Conservation (phyloP, 2,888 invertebrate genomes). For the Ligdia adustata region DNA sequence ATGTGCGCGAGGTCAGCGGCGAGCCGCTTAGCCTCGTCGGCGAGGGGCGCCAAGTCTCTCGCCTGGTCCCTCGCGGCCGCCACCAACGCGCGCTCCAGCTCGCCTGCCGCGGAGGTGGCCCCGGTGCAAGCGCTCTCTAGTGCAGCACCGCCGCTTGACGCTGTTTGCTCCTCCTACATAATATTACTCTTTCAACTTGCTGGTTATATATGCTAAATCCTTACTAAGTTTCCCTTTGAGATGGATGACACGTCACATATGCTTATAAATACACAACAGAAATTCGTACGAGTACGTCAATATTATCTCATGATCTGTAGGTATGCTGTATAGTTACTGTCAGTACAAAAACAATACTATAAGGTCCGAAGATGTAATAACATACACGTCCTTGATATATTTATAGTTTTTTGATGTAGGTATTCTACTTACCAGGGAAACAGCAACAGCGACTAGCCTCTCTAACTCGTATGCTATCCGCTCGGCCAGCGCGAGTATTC, state of each 20-base stretch:
- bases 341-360: too few relatives aligned
- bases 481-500: slow-evolving; percentile 95
- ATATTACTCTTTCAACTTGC: too few relatives aligned
- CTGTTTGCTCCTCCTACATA: slow-evolving; percentile 69
- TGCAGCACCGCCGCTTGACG: slow-evolving; percentile 70
- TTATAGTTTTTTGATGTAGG: too few relatives aligned
- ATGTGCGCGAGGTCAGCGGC: slow-evolving; percentile 78
- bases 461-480: slow-evolving; percentile 96
- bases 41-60: slow-evolving; percentile 71
- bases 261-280: too few relatives aligned
- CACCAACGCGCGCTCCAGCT: slow-evolving; percentile 91
- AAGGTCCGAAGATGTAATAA: too few relatives aligned
- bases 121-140: slow-evolving; percentile 83
- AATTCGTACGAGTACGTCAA: too few relatives aligned
- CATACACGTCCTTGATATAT: too few relatives aligned
- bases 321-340: too few relatives aligned
- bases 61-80: slow-evolving; percentile 83
- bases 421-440: slow-evolving; percentile 87
- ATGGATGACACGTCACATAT: too few relatives aligned
- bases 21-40: slow-evolving; percentile 73
- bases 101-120: slow-evolving; percentile 92
- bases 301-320: too few relatives aligned
- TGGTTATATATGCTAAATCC: too few relatives aligned
- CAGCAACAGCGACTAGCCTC: slow-evolving; percentile 93
- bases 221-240: too few relatives aligned